Conservation (phyloP, 2,888 invertebrate species). For the Pristionchus mayeri region DNA sequence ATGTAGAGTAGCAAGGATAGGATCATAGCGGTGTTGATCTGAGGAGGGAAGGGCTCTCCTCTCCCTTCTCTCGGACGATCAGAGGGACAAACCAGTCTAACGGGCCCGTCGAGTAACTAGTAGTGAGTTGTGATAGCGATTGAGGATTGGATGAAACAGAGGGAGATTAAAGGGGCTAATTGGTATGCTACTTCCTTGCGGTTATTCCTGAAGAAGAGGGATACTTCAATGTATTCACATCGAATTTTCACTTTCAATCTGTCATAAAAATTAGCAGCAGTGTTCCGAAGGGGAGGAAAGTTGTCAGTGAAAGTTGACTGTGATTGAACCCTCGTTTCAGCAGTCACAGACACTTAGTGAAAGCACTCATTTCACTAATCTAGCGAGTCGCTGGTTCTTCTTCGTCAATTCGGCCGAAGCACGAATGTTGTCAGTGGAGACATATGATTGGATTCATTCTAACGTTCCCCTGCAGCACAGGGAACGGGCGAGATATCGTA, state of each 20-base stretch:
- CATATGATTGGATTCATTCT: no score
- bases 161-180: not conserved
- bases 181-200: not conserved
- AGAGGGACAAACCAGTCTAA: conserved; percentile 14
- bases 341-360: no score
- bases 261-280: not conserved
- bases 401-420: no score
- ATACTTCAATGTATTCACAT: not conserved
- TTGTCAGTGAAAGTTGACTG: not conserved
- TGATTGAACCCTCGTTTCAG: conserved; percentile 10
- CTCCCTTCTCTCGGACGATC: not conserved
- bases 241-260: conserved; percentile 13
- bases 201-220: not conserved
- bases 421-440: no score
- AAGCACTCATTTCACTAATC: no score
- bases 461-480: no score
- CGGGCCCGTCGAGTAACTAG: conserved; percentile 34
- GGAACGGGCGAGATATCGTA: no score
- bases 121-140: conserved; percentile 35
- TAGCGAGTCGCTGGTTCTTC: no score
- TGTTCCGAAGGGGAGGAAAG: not conserved
- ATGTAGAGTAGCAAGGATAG: conserved; percentile 39
- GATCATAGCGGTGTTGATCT: conserved; percentile 24
- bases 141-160: not conserved
- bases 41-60: conserved; percentile 1